These are phyloP conservation scores for Harpegnathos saltator DNA, from an alignment of 1,140 invertebrate species.

Conservation along the genomic window DNA sequence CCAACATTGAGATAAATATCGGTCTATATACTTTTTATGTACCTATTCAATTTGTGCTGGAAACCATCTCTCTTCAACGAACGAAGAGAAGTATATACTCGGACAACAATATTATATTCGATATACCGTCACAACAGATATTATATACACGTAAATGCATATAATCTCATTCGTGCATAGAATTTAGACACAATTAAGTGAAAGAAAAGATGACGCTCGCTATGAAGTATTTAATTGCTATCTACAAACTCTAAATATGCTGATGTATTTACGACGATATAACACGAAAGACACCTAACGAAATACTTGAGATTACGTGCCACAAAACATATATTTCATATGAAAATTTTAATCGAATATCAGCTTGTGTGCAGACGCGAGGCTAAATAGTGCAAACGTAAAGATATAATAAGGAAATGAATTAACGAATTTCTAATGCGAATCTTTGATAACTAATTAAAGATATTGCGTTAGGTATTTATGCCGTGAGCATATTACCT, in stretches of 20 bases:
- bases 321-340: constrained; percentile 42
- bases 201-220: constrained; percentile 1
- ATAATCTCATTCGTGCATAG: constrained; percentile 22
- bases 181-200: constrained; percentile 5
- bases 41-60: constrained; percentile 16
- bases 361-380: neutral
- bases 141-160: constrained; percentile 36
- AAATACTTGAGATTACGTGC: constrained; percentile 31
- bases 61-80: constrained; percentile 43
- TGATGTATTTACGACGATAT: neutral
- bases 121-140: constrained; percentile 24
- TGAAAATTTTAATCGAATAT: constrained; percentile 40
- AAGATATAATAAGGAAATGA: neutral
- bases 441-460: constrained; percentile 6
- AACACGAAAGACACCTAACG: neutral
- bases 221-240: constrained; percentile 34
- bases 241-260: constrained; percentile 7
- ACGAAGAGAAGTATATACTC: constrained; percentile 25
- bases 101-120: constrained; percentile 47
- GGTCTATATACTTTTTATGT: constrained; percentile 10
- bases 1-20: constrained; percentile 23
- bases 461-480: neutral
- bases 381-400: constrained; percentile 28
- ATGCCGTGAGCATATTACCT: neutral
- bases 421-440: constrained; percentile 16